Percentiles rank a stretch among this genome's conserved stretches.
Conservation (phyloP, 2,888 invertebrate genomes). For the Eilema depressum region DNA sequence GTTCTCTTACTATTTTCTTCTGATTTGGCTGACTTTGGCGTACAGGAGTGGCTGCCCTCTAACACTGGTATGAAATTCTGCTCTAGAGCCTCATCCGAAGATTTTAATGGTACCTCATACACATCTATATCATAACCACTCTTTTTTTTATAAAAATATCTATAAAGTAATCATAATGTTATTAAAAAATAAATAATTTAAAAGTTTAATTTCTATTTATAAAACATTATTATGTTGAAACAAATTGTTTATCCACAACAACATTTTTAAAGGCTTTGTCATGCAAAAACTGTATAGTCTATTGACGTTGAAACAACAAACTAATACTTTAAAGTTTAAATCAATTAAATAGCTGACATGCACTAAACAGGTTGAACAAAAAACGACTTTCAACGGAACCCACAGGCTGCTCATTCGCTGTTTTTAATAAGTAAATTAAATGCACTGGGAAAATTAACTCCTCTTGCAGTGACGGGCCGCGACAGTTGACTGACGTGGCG, state of each 20-base stretch:
- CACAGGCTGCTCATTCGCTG: constrained; percentile 43
- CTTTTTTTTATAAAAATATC: no score
- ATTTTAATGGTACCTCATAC: no score
- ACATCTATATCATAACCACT: no score
- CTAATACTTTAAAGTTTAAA: constrained; percentile 10
- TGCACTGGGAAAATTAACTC: constrained; percentile 79
- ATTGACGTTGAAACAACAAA: constrained; percentile 11
- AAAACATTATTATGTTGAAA: not conserved
- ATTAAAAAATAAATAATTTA: no score
- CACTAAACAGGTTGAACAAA: constrained; percentile 37
- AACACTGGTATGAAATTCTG: no score
- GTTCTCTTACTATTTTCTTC: no score
- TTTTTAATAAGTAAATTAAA: constrained; percentile 74
- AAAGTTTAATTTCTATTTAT: no score
- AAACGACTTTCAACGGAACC: constrained; percentile 43
- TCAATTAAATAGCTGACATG: constrained; percentile 27
- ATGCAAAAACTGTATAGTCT: not conserved
- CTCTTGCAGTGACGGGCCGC: constrained; percentile 69
- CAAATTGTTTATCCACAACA: not conserved
- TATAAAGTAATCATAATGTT: no score
- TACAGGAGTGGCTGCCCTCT: no score
- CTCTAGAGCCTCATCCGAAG: no score
- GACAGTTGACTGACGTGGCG: constrained; percentile 77
- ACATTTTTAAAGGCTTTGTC: not conserved
- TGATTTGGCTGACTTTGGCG: no score